phyloP scores from a whole-genome alignment of 1,140 invertebrate genomes.

The Amphibalanus amphitrite region DNA sequence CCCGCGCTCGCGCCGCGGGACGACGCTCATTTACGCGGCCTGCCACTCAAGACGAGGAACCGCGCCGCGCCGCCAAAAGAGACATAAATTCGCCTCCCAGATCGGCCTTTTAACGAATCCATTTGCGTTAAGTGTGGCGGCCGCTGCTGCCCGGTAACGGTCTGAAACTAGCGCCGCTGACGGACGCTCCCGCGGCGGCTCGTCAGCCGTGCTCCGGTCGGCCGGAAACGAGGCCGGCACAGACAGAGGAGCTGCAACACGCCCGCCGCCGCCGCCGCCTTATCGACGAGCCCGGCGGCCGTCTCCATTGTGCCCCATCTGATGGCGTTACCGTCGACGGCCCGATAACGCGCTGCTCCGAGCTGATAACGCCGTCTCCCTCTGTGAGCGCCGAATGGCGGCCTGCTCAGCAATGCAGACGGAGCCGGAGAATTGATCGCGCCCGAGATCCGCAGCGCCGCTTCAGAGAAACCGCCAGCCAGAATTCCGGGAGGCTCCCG shows the following conservation, averaged over 20 bases:
- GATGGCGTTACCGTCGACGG: background rate
- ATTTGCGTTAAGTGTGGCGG: background rate
- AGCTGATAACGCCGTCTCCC: too few species aligned
- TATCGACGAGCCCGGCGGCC: background rate
- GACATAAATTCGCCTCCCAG: background rate
- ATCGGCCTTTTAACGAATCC: slow-evolving; percentile 1
- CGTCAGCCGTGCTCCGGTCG: background rate
- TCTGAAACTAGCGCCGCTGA: background rate
- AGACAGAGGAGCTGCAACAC: too few species aligned
- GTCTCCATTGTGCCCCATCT: background rate
- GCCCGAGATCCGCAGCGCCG: too few species aligned
- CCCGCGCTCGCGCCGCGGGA: too few species aligned
- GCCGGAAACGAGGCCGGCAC: background rate
- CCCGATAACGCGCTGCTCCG: background rate
- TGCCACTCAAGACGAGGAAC: background rate
- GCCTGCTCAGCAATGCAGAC: too few species aligned
- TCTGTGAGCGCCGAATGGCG: too few species aligned
- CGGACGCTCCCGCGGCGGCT: background rate
- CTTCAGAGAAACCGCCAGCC: too few species aligned
- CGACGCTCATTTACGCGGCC: background rate
- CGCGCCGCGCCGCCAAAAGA: background rate
- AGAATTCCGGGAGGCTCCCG: too few species aligned
- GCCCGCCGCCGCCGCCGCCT: background rate
- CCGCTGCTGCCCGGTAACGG: background rate
- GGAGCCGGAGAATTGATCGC: too few species aligned